Evolutionary conservation across 1,140 invertebrate species (phyloP), one percentile per base, ranked within the genome.

Genomic region (Colletes latitarsis): DNA sequence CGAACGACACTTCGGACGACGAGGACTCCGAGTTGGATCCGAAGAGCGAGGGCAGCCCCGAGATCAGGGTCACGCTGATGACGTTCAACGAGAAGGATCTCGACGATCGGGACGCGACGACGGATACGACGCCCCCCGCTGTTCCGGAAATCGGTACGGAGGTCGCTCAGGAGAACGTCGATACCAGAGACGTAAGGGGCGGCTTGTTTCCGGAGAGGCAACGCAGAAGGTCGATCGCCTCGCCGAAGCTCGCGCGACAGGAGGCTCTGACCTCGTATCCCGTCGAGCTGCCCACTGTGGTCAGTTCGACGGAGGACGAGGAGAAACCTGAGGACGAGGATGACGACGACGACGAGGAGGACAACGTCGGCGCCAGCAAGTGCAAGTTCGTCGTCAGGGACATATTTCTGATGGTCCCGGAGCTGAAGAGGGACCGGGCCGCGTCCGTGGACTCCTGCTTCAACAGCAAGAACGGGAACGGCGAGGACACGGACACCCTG

Each of bases 391-490:
- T 94, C 9, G 95, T 96, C 0, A 94, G 95, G 30, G 96, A 97
- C 87, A 97, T 97, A 72, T 97, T 97, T 88, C 92, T 97, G 2
- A 95, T 96, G 17, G 96, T 97, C n/a, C 97, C 96, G 2, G 96
- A 97, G 85, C 91, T 97, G 72, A 96, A 96, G 85, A 94, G 97
- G 1, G 97, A 97, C 87, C 94, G 97, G 0, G 97, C 97, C 4
- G 97, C 97, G 4, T 97, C 97, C 0, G 96, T 98, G 3, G 97
- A 97, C 89, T 97, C 97, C 4, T 97, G 96, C 86, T 96, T 95
- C 87, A 93, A 93, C 77, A 96, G 96, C 86, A 95, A 96, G 41
- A 95, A 95, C 4, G 94, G 94, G 4, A 96, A 96, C 88, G 95
- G 95, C 10, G 96, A 96, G 81, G 95, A 96, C 84, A 91, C 93